These are phyloP conservation scores for Callyntrura sp. DNA, from an alignment of 2,888 invertebrate species.

Conservation along the genomic window DNA sequence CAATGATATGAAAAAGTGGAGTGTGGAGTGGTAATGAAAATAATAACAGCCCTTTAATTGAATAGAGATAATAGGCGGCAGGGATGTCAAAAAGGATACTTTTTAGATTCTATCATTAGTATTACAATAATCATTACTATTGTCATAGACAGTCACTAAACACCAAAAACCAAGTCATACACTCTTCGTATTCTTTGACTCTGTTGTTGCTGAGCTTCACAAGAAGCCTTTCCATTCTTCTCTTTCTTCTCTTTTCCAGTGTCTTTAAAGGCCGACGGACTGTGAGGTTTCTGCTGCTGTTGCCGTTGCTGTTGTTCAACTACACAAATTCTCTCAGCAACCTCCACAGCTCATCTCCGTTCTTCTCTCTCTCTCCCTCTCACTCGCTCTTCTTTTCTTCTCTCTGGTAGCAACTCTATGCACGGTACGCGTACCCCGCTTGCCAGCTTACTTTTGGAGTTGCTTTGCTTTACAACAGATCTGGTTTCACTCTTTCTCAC, in stretches of 20 bases:
- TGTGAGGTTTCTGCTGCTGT: constrained; percentile 32
- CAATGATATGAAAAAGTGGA: constrained; percentile 49
- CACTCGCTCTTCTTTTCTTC: constrained; percentile 6
- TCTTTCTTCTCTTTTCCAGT: constrained; percentile 30
- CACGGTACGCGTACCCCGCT: not conserved
- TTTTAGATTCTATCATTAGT: constrained; percentile 43
- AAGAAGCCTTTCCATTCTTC: constrained; percentile 54
- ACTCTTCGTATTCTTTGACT: constrained; percentile 39
- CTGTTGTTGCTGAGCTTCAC: constrained; percentile 16
- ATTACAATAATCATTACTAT: constrained; percentile 52
- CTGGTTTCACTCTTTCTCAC: constrained; percentile 48
- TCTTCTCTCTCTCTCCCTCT: not conserved
- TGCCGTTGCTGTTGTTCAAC: not conserved
- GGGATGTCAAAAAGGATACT: constrained; percentile 7
- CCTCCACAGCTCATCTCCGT: not conserved
- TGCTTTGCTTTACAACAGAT: constrained; percentile 17
- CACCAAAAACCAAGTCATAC: constrained; percentile 54
- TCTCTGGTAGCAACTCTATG: not conserved
- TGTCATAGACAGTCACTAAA: constrained; percentile 67
- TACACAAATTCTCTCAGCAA: not conserved
- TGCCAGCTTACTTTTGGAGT: not conserved
- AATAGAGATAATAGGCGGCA: constrained; percentile 52
- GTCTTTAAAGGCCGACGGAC: constrained; percentile 43
- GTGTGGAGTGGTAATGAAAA: constrained; percentile 63
- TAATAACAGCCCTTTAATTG: constrained; percentile 61